These are phyloP conservation scores for Macrophya annulata DNA, from an alignment of 2,888 invertebrate species.

Conservation along the genomic window DNA sequence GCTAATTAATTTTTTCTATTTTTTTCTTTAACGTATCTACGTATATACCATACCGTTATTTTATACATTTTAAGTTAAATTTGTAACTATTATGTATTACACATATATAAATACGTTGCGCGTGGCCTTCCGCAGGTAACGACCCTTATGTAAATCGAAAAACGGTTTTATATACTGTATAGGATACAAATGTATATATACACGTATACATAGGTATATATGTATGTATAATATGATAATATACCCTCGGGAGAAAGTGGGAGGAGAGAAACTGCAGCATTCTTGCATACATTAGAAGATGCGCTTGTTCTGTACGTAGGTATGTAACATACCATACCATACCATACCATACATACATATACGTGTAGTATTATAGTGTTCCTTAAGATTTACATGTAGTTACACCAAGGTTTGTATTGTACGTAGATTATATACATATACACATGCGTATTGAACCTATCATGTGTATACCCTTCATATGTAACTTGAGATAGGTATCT, in stretches of 20 bases:
- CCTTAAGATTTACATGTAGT: background rate
- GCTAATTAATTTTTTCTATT: background rate
- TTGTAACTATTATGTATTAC: background rate
- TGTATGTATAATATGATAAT: conserved; percentile 13
- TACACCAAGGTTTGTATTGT: background rate
- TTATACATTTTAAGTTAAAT: background rate
- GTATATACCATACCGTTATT: background rate
- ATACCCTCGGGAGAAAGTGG: conserved; percentile 45
- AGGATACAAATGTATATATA: background rate
- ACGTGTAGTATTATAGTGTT: background rate
- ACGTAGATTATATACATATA: background rate
- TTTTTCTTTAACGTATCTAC: background rate
- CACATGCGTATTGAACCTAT: background rate
- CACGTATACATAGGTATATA: background rate
- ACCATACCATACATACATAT: background rate
- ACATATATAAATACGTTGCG: background rate
- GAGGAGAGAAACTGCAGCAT: conserved; percentile 52
- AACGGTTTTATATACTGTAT: background rate
- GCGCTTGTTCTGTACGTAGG: background rate
- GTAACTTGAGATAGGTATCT: background rate
- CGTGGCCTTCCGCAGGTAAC: conserved; percentile 11
- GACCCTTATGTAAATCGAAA: conserved; percentile 30
- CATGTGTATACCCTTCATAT: conserved; percentile 5
- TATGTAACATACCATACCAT: background rate
- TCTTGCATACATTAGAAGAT: conserved; percentile 53